Percentiles rank a stretch among this genome's conserved stretches.
phyloP scores from a whole-genome alignment of 2,113 vertebrate genomes.

The Mormoops blainvillei region DNA sequence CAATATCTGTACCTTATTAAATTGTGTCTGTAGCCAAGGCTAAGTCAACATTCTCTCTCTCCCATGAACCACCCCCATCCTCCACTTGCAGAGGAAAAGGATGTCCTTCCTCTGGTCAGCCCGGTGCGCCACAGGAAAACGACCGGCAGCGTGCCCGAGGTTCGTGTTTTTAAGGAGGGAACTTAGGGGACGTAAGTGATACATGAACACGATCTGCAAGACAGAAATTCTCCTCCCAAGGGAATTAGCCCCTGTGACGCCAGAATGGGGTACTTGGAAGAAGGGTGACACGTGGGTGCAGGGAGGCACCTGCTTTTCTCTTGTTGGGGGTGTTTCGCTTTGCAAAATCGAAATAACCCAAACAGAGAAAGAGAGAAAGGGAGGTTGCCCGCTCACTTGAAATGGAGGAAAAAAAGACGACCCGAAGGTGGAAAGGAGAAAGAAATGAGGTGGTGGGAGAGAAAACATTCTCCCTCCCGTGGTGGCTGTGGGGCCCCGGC shows the following conservation, averaged over 20 bases:
- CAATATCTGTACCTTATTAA: no score
- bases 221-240: fast-evolving
- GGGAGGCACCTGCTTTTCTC: not conserved
- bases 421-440: not conserved
- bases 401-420: not conserved
- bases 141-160: not conserved
- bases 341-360: not conserved
- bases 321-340: not conserved
- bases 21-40: no score
- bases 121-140: not conserved
- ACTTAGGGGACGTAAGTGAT: not conserved
- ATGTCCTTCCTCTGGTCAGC: no score
- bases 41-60: no score
- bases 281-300: fast-evolving
- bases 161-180: not conserved
- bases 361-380: not conserved
- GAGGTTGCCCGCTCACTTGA: not conserved
- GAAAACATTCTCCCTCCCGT: not conserved
- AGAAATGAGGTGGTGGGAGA: not conserved
- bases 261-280: not conserved
- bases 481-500: not conserved
- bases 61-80: no score
- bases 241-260: not conserved
- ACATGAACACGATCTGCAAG: not conserved
- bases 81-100: no score